phyloP scores from a whole-genome alignment of 1,140 invertebrate species.

The Archivesica marissinica region DNA sequence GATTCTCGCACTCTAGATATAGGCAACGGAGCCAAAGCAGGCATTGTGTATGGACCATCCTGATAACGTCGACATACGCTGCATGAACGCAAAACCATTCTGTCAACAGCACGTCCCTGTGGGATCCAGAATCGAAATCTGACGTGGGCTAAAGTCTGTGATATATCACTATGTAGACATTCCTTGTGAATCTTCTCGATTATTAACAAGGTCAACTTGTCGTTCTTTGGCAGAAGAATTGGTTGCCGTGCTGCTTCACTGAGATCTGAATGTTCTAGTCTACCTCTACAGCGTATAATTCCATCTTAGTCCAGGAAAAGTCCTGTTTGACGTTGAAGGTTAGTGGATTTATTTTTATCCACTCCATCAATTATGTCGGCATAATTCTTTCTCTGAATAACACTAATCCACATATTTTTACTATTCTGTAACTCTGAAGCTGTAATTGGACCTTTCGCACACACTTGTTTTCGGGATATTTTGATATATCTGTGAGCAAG shows the following conservation, averaged over 20 bases:
- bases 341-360: neutral
- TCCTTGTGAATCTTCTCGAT: conserved; percentile 4
- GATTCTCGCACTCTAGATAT: neutral
- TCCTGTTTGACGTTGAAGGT: conserved; percentile 21
- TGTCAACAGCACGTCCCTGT: neutral
- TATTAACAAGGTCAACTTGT: neutral
- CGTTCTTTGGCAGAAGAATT: neutral
- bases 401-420: too few species aligned
- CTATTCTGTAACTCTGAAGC: too few species aligned
- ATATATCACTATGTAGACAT: neutral
- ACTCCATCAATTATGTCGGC: too few species aligned
- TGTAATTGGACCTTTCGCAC: too few species aligned
- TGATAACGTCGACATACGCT: conserved; percentile 19
- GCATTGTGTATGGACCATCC: conserved; percentile 4
- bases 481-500: too few species aligned
- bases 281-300: conserved; percentile 32
- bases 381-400: too few species aligned
- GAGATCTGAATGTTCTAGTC: conserved; percentile 34
- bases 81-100: neutral
- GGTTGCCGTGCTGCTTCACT: conserved; percentile 11
- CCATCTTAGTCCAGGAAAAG: neutral
- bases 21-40: neutral
- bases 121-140: conserved; percentile 8
- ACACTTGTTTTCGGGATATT: too few species aligned
- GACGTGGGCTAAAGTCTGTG: neutral